phyloP scores from a whole-genome alignment of 64 coral and sea anemone species.

The Stichodactyla helianthus region DNA sequence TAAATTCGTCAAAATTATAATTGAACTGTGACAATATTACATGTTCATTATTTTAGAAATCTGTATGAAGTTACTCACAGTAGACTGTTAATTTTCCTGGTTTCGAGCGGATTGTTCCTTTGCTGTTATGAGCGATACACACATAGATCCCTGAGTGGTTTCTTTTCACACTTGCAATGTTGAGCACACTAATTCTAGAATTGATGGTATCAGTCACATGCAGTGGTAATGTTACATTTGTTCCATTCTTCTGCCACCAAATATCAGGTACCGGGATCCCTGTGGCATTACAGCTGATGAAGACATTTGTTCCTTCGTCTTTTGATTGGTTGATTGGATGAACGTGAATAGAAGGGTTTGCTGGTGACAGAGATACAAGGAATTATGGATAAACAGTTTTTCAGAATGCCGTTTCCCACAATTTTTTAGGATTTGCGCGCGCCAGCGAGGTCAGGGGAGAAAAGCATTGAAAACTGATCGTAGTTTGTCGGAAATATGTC shows the following conservation, averaged over 20 bases:
- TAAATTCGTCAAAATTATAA: too few relatives aligned
- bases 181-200: not conserved
- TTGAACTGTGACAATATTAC: too few relatives aligned
- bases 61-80: not conserved
- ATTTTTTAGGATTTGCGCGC: too few relatives aligned
- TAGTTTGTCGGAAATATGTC: too few relatives aligned
- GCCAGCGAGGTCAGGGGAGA: too few relatives aligned
- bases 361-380: not conserved
- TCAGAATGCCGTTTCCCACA: too few relatives aligned
- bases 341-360: not conserved
- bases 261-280: not conserved
- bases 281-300: not conserved
- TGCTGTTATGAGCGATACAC: not conserved
- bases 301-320: not conserved
- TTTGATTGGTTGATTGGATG: not conserved
- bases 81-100: not conserved
- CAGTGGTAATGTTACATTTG: not conserved
- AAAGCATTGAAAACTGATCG: too few relatives aligned
- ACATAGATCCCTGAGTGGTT: not conserved
- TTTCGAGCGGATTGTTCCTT: not conserved
- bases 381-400: too few relatives aligned
- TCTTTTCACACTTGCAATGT: not conserved
- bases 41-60: too few relatives aligned
- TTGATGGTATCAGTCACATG: not conserved
- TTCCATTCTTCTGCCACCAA: not conserved